A percentile compares a stretch with the other conserved stretches of the same genome.
phyloP scores from a whole-genome alignment of 2,797 vertebrate genomes.

The Monodelphis domestica region DNA sequence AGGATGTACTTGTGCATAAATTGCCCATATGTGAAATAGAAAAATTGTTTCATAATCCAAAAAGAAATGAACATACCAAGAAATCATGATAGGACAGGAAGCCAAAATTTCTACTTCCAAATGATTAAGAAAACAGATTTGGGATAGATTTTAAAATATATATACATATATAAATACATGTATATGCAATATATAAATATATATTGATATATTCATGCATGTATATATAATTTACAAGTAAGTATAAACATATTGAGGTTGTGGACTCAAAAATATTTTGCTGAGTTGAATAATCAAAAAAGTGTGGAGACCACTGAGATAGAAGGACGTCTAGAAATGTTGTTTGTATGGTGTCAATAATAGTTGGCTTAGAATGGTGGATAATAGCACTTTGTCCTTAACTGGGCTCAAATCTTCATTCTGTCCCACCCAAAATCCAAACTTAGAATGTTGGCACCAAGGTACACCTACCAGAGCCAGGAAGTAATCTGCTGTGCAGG shows the following conservation, averaged over 20 bases:
- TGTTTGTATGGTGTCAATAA: not conserved
- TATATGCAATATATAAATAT: not conserved
- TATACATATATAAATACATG: not conserved
- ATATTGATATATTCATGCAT: not conserved
- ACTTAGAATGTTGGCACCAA: not conserved
- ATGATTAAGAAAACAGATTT: constrained; percentile 7
- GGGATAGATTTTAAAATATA: not conserved
- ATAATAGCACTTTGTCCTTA: not conserved
- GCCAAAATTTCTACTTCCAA: not conserved
- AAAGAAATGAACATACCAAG: constrained; percentile 1
- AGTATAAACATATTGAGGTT: not conserved
- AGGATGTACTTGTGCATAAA: not conserved
- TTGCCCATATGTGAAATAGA: not conserved
- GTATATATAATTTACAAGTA: not conserved
- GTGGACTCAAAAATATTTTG: not conserved
- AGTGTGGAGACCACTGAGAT: not conserved
- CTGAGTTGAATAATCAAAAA: not conserved
- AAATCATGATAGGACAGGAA: not conserved
- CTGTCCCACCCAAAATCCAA: not conserved
- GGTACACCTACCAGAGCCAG: not conserved
- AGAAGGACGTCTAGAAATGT: not conserved
- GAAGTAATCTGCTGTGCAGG: not conserved
- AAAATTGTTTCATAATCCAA: not conserved
- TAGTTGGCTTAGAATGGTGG: not conserved
- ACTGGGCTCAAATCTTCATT: not conserved